phyloP scores from a whole-genome alignment of 1,140 invertebrate genomes.

The Melitaea cinxia region DNA sequence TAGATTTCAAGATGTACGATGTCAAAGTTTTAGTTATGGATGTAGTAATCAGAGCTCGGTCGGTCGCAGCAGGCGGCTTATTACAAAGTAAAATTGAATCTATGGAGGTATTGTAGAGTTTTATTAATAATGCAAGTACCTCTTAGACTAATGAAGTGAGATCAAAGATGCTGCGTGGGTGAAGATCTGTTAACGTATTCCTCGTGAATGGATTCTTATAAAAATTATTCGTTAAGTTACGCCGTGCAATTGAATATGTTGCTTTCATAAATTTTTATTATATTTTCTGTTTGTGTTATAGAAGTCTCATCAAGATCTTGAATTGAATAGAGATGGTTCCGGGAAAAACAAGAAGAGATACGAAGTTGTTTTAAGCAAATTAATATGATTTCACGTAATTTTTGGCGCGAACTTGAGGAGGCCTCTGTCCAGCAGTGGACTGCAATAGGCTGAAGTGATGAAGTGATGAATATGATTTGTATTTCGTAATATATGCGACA shows the following conservation, averaged over 20 bases:
- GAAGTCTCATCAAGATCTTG: neutral
- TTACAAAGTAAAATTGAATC: slow-evolving; percentile 25
- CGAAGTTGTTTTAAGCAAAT: no score
- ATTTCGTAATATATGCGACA: no score
- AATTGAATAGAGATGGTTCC: no score
- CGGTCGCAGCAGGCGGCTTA: slow-evolving; percentile 13
- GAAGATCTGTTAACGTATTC: neutral
- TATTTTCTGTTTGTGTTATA: neutral
- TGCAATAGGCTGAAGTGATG: no score
- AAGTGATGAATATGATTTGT: no score
- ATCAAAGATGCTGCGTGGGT: slow-evolving; percentile 7
- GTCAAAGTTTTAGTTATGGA: slow-evolving; percentile 18
- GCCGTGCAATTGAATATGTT: neutral
- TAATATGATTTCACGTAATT: no score
- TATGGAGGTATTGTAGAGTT: slow-evolving; percentile 7
- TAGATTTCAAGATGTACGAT: slow-evolving; percentile 9
- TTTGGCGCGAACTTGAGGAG: no score
- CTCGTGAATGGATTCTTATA: neutral
- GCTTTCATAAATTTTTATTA: neutral
- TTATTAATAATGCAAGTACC: slow-evolving; percentile 22
- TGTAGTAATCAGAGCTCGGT: slow-evolving; percentile 9
- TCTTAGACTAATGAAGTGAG: slow-evolving; percentile 18
- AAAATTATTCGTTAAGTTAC: neutral
- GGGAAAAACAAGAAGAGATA: no score
- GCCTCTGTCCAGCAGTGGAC: no score